phyloP scores from a whole-genome alignment of 2,888 invertebrate species.

The Terebella lapidaria region DNA sequence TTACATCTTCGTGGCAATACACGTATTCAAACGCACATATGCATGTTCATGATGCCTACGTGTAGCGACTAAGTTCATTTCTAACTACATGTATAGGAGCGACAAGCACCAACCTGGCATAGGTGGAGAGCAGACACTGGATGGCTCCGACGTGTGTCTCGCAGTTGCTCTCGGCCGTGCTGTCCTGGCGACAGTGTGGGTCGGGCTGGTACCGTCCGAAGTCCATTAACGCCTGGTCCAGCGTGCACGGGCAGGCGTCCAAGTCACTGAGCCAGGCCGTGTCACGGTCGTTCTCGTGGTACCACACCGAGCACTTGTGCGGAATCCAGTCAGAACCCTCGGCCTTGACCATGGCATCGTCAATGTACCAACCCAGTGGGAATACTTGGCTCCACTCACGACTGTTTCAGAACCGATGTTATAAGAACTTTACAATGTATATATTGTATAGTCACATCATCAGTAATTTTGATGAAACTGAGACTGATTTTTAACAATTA shows the following conservation, averaged over 20 bases:
- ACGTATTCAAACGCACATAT: no score
- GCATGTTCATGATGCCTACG: no score
- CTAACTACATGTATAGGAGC: no score
- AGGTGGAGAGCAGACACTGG: constrained; percentile 87
- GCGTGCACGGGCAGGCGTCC: constrained; percentile 75
- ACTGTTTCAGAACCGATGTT: background rate
- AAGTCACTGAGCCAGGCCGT: constrained; percentile 64
- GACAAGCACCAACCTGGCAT: no score
- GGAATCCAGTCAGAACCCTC: constrained; percentile 78
- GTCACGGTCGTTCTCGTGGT: constrained; percentile 70
- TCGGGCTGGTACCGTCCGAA: constrained; percentile 83
- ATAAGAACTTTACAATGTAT: background rate
- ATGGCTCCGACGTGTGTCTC: constrained; percentile 85
- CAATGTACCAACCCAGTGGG: constrained; percentile 41
- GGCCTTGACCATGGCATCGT: constrained; percentile 23
- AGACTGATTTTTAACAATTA: no score
- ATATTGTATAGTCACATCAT: background rate
- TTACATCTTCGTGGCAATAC: no score
- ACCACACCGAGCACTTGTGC: constrained; percentile 83
- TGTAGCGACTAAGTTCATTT: no score
- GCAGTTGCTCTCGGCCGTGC: constrained; percentile 55
- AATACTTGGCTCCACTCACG: constrained; percentile 22
- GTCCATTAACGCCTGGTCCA: constrained; percentile 84
- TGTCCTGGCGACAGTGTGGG: constrained; percentile 57
- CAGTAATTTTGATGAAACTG: no score